phyloP scores from a whole-genome alignment of 2,888 invertebrate genomes.

The Tetragonula carbonaria region DNA sequence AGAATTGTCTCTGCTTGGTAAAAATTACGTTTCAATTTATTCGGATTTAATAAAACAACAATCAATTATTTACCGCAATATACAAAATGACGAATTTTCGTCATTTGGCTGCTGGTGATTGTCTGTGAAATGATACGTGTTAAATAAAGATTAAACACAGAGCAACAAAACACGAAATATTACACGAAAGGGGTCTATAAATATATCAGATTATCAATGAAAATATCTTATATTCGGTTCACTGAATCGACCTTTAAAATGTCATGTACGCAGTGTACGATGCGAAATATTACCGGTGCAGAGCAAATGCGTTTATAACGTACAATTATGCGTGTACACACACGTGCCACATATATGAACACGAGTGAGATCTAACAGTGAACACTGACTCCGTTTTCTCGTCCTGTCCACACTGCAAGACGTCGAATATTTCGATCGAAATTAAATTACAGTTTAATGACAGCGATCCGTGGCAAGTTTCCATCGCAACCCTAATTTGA shows the following conservation, averaged over 20 bases:
- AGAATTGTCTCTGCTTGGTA: too few species aligned
- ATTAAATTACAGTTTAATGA: slow-evolving; percentile 12
- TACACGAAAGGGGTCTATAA: slow-evolving; percentile 23
- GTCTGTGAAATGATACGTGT: too few species aligned
- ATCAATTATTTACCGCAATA: too few species aligned
- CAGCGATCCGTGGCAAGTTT: not conserved
- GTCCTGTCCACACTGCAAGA: not conserved
- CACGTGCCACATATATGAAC: not conserved
- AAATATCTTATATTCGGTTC: slow-evolving; percentile 5
- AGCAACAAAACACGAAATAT: not conserved
- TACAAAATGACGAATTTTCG: too few species aligned
- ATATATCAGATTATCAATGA: slow-evolving; percentile 3
- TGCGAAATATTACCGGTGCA: not conserved
- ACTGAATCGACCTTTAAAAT: slow-evolving; percentile 39
- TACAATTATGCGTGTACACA: not conserved
- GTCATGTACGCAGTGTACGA: slow-evolving; percentile 6
- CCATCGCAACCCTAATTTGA: not conserved
- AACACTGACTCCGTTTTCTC: not conserved
- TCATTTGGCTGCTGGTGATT: too few species aligned
- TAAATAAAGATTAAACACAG: not conserved
- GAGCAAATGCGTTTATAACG: not conserved
- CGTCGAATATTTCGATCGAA: not conserved
- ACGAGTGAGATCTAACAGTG: not conserved
- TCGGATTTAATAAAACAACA: too few species aligned
- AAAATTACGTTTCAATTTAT: too few species aligned